These are phyloP conservation scores for Drosophila arizonae DNA, from an alignment of 1,140 invertebrate genomes.

Conservation along the genomic window DNA sequence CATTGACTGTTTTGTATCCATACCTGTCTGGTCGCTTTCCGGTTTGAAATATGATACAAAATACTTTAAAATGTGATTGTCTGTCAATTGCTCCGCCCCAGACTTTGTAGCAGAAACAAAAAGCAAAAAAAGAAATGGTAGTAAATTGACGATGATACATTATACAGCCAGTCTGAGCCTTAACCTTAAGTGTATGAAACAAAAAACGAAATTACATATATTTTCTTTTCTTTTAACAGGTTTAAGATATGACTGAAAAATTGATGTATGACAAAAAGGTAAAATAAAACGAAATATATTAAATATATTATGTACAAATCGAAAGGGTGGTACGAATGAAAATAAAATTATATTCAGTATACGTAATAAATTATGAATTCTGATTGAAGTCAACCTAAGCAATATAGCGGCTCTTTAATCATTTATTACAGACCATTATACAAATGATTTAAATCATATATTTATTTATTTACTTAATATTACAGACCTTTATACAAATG, in stretches of 20 bases:
- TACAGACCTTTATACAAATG: no score
- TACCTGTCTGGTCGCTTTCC: slow-evolving; percentile 1
- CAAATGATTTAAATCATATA: no score
- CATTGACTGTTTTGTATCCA: neutral
- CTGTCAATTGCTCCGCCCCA: neutral
- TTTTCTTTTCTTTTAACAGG: slow-evolving; percentile 54
- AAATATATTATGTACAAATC: neutral
- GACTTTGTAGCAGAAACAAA: neutral
- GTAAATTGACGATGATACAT: neutral
- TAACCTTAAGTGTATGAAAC: neutral
- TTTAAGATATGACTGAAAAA: slow-evolving; percentile 62
- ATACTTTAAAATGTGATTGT: neutral
- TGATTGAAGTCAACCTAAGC: no score
- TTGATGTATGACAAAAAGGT: slow-evolving; percentile 74
- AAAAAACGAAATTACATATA: neutral
- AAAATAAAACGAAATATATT: neutral
- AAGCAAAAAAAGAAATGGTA: neutral
- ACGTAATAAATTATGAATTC: no score
- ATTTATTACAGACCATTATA: no score
- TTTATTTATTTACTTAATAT: no score
- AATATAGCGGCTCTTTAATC: no score
- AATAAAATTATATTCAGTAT: no score
- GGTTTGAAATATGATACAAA: slow-evolving; percentile 7
- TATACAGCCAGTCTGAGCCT: neutral
- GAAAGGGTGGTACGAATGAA: neutral